These are phyloP conservation scores for Hydrotaea diabolus DNA, from an alignment of 2,888 invertebrate species.

Conservation along the genomic window DNA sequence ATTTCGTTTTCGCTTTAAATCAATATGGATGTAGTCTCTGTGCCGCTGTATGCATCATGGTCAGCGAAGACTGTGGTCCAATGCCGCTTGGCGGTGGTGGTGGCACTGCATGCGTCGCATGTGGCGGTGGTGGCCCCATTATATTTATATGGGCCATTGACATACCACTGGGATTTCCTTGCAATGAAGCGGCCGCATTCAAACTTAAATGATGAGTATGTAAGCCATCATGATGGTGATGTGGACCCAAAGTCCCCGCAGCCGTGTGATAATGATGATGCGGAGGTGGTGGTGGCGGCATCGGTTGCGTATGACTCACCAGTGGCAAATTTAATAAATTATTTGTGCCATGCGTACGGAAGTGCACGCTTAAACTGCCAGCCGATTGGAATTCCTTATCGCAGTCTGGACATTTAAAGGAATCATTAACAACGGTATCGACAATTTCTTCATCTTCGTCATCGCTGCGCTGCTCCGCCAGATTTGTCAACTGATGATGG, in stretches of 20 bases:
- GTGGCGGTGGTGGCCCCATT: conserved; percentile 75
- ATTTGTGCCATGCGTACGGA: conserved; percentile 78
- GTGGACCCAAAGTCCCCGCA: conserved; percentile 66
- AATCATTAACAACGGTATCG: conserved; percentile 71
- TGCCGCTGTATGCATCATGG: conserved; percentile 78
- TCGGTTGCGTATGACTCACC: conserved; percentile 64
- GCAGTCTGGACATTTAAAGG: conserved; percentile 80
- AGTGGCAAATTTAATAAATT: conserved; percentile 75
- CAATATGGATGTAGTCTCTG: conserved; percentile 79
- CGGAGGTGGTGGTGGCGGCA: conserved; percentile 36
- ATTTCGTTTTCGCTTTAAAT: too few species aligned
- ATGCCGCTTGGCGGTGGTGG: conserved; percentile 74
- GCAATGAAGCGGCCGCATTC: conserved; percentile 74
- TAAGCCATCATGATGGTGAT: conserved; percentile 66
- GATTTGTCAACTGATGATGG: conserved; percentile 75
- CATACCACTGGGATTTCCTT: conserved; percentile 72
- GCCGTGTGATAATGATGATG: conserved; percentile 66
- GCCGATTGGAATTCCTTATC: conserved; percentile 79
- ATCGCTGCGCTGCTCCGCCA: conserved; percentile 71
- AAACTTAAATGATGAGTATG: conserved; percentile 70
- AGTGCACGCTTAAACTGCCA: conserved; percentile 78
- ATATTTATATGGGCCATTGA: conserved; percentile 76
- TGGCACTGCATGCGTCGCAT: conserved; percentile 72
- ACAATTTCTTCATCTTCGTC: conserved; percentile 73
- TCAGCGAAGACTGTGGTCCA: conserved; percentile 74